Conservation (phyloP, 2,888 invertebrate species). For the Orthosia gracilis region DNA sequence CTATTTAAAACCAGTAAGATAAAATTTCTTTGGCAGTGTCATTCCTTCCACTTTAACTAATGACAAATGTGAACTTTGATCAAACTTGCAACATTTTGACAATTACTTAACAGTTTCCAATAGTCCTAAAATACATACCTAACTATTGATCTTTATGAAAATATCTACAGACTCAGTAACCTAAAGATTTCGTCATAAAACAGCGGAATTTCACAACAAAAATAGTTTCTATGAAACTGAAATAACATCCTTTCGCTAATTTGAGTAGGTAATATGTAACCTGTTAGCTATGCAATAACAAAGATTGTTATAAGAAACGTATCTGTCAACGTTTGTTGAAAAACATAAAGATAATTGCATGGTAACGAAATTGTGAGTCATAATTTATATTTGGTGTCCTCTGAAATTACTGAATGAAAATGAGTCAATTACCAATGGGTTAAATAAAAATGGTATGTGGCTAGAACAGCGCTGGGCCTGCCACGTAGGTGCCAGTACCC, state of each 20-base stretch:
- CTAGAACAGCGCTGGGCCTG: too few species aligned
- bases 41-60: too few species aligned
- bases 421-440: not conserved
- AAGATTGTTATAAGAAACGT: not conserved
- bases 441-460: not conserved
- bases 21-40: too few species aligned
- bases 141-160: slow-evolving; percentile 3
- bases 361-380: slow-evolving; percentile 22
- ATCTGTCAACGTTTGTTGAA: slow-evolving; percentile 13
- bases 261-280: slow-evolving; percentile 7
- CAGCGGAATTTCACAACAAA: slow-evolving; percentile 2
- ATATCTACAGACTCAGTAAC: not conserved
- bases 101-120: not conserved
- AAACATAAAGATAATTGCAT: slow-evolving; percentile 1
- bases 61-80: not conserved
- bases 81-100: not conserved
- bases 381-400: not conserved
- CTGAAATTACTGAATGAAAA: slow-evolving; percentile 26
- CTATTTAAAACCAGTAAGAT: too few species aligned
- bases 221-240: slow-evolving; percentile 19
- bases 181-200: slow-evolving; percentile 1
- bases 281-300: not conserved
- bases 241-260: slow-evolving; percentile 24
- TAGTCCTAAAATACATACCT: not conserved
- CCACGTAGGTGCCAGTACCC: too few species aligned